Base-by-base conservation (phyloP, 2,113 vertebrate genomes). In the Forbesichthys papilliferus region DNA sequence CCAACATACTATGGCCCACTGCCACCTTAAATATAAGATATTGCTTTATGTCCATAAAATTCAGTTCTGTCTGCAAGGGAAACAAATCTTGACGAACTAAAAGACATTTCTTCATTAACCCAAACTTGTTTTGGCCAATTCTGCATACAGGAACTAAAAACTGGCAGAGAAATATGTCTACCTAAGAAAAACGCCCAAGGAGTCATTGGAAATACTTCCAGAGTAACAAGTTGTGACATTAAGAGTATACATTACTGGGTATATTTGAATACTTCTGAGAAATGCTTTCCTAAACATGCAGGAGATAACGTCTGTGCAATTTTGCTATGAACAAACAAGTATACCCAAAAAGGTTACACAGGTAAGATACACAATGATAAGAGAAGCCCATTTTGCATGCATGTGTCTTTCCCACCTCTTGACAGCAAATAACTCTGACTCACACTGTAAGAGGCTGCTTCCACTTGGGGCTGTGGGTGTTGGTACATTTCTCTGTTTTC, bases 381-480 rank as follows among this genome's bases (percentile, higher is more conserved):
- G 36, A 33, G 14, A 47, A 34, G 13, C 49, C 13, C 3, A 1
- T 7, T 8, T n/a, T 54, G 52, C 36, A 42, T 54, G 52, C 36
- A 42, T 54, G 13, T 54, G 12, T 16, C 13, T 14, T 54, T 54
- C 12, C 7, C 14, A 12, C 14, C n/a, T 48, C 11, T 54, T 33
- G 27, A 58, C 56, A n/a, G n/a, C 1, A 11, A n/a, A 48, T 48
- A 14, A 73, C 56, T 64, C 52, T 64, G 56, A 96, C 96, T 86
- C 94, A 99, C 96, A 99, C 96, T 82, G 96, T 99, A 85, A 99
- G 92, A 3, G 96, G 93, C 66, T 99, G 98, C 78, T 99, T 99
- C 98, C 98, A 99, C 88, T 98, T 99, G 42, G 97, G 98, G 78
- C 95, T 98, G 90, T 94, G 94, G 0, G 97, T 99, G 83, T 98